Percentiles rank a stretch among this genome's conserved stretches.
Conservation (phyloP, 2,797 vertebrate species). For the Cottoperca gobio region DNA sequence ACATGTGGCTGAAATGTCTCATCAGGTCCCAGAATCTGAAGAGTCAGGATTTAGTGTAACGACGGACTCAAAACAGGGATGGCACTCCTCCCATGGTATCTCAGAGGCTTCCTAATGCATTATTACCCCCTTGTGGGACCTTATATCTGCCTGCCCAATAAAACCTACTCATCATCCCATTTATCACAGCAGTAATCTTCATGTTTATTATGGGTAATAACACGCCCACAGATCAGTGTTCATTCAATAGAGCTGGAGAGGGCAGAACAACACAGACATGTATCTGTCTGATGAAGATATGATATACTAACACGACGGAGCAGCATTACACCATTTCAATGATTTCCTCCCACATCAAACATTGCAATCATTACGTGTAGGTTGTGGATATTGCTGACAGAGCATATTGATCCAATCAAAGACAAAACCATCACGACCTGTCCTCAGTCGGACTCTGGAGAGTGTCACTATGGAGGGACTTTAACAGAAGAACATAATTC, state of each 20-base stretch:
- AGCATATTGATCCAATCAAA: constrained; percentile 9
- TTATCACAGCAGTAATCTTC: constrained; percentile 8
- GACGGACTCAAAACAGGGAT: neutral
- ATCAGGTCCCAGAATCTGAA: neutral
- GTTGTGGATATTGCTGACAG: neutral
- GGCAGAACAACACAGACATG: neutral
- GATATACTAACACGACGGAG: neutral
- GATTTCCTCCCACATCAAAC: neutral
- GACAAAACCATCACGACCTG: constrained; percentile 23
- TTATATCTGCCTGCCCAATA: neutral
- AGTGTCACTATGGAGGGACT: constrained; percentile 28
- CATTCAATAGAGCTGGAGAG: neutral
- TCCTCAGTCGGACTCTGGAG: constrained; percentile 14
- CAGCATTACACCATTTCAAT: neutral
- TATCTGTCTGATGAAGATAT: constrained; percentile 10
- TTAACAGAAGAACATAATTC: constrained; percentile 17
- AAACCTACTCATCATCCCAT: neutral
- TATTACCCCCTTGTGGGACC: neutral
- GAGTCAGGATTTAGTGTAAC: neutral
- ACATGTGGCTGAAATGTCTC: neutral
- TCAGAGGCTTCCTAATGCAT: neutral
- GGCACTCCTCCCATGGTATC: too few relatives aligned
- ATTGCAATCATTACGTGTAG: neutral
- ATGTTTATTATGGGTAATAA: constrained; percentile 21
- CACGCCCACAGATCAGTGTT: neutral